phyloP scores from a whole-genome alignment of 2,888 invertebrate species.

The Entomobrya multifasciata region DNA sequence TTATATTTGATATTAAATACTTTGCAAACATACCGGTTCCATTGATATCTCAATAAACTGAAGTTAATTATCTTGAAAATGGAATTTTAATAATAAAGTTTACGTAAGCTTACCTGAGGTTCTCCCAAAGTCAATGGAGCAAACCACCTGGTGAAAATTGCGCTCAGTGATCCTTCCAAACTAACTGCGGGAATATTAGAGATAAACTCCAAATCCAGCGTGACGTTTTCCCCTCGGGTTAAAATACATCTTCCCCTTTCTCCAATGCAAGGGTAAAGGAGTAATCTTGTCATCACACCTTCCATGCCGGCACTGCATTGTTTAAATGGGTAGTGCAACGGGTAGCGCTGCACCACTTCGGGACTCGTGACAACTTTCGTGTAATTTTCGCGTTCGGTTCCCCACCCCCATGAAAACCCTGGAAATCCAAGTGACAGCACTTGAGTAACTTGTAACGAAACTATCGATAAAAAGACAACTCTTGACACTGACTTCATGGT shows the following conservation, averaged over 20 bases:
- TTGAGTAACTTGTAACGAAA: neutral
- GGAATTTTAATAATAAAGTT: no score
- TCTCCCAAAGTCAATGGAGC: conserved; percentile 56
- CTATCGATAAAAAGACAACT: conserved; percentile 4
- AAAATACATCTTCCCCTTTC: conserved; percentile 59
- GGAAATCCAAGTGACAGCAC: conserved; percentile 40
- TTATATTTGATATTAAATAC: neutral
- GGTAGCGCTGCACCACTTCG: conserved; percentile 18
- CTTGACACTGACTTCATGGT: neutral
- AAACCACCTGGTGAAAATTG: conserved; percentile 48
- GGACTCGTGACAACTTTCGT: conserved; percentile 54
- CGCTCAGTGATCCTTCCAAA: conserved; percentile 60
- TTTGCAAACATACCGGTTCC: neutral
- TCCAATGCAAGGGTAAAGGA: conserved; percentile 50
- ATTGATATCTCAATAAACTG: conserved; percentile 3
- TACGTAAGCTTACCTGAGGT: conserved; percentile 72
- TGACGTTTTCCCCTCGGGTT: conserved; percentile 67
- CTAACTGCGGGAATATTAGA: conserved; percentile 33
- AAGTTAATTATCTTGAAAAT: neutral
- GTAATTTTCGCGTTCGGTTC: conserved; percentile 3
- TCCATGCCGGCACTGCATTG: conserved; percentile 69
- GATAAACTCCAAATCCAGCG: conserved; percentile 71
- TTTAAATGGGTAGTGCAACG: conserved; percentile 40
- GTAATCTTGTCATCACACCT: conserved; percentile 64
- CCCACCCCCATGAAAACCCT: conserved; percentile 67